These are phyloP conservation scores for Oophaga sylvatica DNA, from an alignment of 2,797 vertebrate species.

Conservation along the genomic window DNA sequence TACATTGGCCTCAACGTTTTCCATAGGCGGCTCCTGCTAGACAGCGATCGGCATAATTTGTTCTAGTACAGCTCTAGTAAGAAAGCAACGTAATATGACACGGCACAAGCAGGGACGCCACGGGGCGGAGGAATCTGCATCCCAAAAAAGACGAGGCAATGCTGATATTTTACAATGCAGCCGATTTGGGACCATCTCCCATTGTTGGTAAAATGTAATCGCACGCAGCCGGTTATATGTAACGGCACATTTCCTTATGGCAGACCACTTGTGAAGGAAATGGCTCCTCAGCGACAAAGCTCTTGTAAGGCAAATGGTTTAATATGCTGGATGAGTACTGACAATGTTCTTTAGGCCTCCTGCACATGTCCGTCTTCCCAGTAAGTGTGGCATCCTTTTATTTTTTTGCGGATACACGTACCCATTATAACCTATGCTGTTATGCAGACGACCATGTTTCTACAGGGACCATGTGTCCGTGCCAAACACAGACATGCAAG, in stretches of 20 bases:
- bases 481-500: too few relatives aligned
- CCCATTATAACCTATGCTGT: too few relatives aligned
- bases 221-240: not conserved
- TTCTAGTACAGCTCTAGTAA: conserved; percentile 1
- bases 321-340: not conserved
- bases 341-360: too few relatives aligned
- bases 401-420: too few relatives aligned
- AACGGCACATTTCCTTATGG: not conserved
- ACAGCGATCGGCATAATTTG: conserved; percentile 14
- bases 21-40: conserved; percentile 16
- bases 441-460: too few relatives aligned
- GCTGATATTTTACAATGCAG: not conserved
- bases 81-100: not conserved
- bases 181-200: not conserved
- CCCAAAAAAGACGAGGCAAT: not conserved
- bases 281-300: not conserved
- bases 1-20: conserved; percentile 10
- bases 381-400: too few relatives aligned
- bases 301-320: not conserved
- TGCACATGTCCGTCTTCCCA: too few relatives aligned
- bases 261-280: not conserved
- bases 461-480: too few relatives aligned
- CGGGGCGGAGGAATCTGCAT: not conserved
- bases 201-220: not conserved
- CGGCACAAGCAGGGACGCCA: not conserved